Conservation (phyloP, 2,113 vertebrate species). For the Barbus barbus region DNA sequence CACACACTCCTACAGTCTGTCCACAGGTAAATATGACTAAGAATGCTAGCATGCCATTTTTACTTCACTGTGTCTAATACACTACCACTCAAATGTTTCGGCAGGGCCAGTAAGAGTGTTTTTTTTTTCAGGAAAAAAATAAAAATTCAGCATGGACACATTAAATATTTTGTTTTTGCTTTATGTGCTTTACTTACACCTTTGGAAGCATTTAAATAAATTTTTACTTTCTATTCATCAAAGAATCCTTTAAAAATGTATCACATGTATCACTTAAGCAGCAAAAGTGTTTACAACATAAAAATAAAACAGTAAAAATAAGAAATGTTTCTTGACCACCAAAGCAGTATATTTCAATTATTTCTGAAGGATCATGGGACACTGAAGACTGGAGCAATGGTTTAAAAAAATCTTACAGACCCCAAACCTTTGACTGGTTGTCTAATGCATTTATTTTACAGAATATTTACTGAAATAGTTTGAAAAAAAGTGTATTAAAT, state of each 20-base stretch:
- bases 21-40: slow-evolving; percentile 69
- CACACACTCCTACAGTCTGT: slow-evolving; percentile 73
- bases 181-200: too few species aligned
- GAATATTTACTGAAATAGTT: too few species aligned
- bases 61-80: background rate
- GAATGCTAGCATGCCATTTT: background rate
- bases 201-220: too few species aligned
- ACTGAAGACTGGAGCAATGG: too few species aligned
- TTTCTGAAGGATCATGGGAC: background rate
- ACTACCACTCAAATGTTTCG: background rate
- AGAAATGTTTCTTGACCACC: background rate
- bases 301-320: background rate
- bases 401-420: too few species aligned
- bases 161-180: background rate
- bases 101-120: background rate
- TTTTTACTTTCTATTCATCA: background rate
- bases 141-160: background rate
- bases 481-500: too few species aligned
- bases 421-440: too few species aligned
- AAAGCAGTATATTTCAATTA: background rate
- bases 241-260: background rate
- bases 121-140: background rate
- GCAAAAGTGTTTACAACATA: background rate
- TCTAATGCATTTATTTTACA: too few species aligned
- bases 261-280: background rate